A percentile compares a stretch with the other conserved stretches of the same genome.
Conservation (phyloP, 92 coral and sea anemone genomes). For the Epizoanthus stellaris region DNA sequence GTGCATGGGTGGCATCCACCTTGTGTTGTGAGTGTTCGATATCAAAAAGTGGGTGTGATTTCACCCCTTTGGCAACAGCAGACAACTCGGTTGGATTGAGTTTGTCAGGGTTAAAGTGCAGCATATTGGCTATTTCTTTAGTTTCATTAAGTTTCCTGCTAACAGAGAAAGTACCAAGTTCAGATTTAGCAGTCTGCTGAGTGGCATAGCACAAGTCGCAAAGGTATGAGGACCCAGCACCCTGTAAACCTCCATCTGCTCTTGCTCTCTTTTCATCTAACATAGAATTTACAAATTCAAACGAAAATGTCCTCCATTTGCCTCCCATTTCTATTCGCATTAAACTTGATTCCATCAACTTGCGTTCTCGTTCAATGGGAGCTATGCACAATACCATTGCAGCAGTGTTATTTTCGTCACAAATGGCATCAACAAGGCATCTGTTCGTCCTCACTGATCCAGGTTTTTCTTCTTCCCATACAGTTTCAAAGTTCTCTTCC, state of each 20-base stretch:
- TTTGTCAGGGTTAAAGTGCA: constrained; percentile 41
- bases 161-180: constrained; percentile 36
- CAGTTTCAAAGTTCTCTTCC: constrained; percentile 32
- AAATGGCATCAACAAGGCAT: constrained; percentile 38
- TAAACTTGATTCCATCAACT: constrained; percentile 3
- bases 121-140: constrained; percentile 30
- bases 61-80: constrained; percentile 44
- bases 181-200: constrained; percentile 46
- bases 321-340: constrained; percentile 32
- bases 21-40: constrained; percentile 36
- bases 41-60: constrained; percentile 31
- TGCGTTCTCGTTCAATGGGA: constrained; percentile 45
- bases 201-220: constrained; percentile 60
- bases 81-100: constrained; percentile 26
- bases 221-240: constrained; percentile 44
- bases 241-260: constrained; percentile 55
- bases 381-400: constrained; percentile 43
- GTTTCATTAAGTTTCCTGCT: constrained; percentile 45
- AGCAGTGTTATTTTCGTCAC: constrained; percentile 47
- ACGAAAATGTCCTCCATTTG: constrained; percentile 39
- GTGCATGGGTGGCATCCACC: constrained; percentile 54
- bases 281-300: constrained; percentile 48
- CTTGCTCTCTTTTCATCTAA: constrained; percentile 49
- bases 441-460: constrained; percentile 46
- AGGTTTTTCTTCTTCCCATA: constrained; percentile 47